Base-by-base conservation (phyloP, 2,113 vertebrate species). In the Tachycineta bicolor region DNA sequence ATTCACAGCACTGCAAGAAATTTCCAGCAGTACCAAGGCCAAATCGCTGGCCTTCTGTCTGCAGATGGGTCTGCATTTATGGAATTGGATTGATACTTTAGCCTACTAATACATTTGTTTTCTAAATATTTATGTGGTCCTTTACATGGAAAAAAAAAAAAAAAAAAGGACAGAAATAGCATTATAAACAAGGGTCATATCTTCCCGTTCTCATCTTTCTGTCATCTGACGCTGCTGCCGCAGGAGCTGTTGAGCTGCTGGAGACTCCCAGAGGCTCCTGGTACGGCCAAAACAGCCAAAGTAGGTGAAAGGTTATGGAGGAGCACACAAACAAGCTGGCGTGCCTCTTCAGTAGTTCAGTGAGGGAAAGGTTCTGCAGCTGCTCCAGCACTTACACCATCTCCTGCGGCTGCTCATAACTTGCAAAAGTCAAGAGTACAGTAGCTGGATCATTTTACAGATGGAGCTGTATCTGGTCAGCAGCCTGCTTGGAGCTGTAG, bases 301-400 rank as follows among this genome's bases (percentile, higher is more conserved):
- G 89, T 96, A 79, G 97, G 95, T 89, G 82, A 97, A 96, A 96
- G 97, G 94, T 97, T 93, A 46, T 50, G 63, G 60, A 71, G 62
- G 50, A 89, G 52, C 46, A 26, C 87, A 87, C 73, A 95, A 97
- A 97, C 83, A 97, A 29, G 47, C 83, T 82, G 94, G 44, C 13
- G 0, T 85, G 73, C 89, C 43, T 80, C 5, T 21, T 52, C 3
- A 43, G 37, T 7, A 14, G 88, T 92, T 96, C 94, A 96, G 88
- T 90, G 37, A 74, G 94, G 53, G 59, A 97, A 96, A 97, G 93
- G 93, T 96, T 75, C 46, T 60, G 65, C 62, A 81, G 88, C 94
- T 90, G 96, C 59, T 75, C 39, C 15, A 7, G 52, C 24, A 4
- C 49, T 91, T 96, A 76, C 47, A 55, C 78, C 92, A 41, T 76